Percentiles rank a stretch among this genome's conserved stretches.
phyloP scores from a whole-genome alignment of 2,888 invertebrate genomes.

The Xestia sexstrigata region DNA sequence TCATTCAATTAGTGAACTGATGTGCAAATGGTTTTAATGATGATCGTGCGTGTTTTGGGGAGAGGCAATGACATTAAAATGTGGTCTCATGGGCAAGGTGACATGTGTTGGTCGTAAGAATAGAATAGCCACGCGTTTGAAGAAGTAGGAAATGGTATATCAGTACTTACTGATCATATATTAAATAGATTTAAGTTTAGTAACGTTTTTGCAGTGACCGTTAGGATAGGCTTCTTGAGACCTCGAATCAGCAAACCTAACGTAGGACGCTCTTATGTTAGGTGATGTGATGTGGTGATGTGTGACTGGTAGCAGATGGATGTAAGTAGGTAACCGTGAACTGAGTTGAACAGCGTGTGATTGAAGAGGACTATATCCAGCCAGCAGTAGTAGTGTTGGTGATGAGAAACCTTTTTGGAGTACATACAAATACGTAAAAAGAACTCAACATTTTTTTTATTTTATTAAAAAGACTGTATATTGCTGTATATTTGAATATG shows the following conservation, averaged over 20 bases:
- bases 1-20: constrained; percentile 59
- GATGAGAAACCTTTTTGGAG: background rate
- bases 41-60: constrained; percentile 33
- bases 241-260: background rate
- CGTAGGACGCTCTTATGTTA: background rate
- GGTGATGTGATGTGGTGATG: background rate
- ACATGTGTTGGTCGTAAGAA: background rate
- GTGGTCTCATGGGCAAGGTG: background rate
- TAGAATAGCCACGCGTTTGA: background rate
- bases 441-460: too few relatives aligned
- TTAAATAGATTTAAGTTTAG: background rate
- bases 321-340: background rate
- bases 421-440: background rate
- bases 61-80: constrained; percentile 36
- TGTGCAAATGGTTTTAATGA: constrained; percentile 40
- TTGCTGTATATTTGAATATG: background rate
- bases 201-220: background rate
- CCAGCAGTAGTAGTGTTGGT: background rate
- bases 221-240: background rate
- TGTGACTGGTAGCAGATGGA: background rate
- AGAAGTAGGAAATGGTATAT: background rate
- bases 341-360: background rate
- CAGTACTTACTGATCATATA: background rate
- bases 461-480: too few relatives aligned
- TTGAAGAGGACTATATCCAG: background rate